Percentiles rank a stretch among this genome's conserved stretches.
These are phyloP conservation scores for Lasioglossum calceatum DNA, from an alignment of 2,888 invertebrate genomes.

Conservation along the genomic window DNA sequence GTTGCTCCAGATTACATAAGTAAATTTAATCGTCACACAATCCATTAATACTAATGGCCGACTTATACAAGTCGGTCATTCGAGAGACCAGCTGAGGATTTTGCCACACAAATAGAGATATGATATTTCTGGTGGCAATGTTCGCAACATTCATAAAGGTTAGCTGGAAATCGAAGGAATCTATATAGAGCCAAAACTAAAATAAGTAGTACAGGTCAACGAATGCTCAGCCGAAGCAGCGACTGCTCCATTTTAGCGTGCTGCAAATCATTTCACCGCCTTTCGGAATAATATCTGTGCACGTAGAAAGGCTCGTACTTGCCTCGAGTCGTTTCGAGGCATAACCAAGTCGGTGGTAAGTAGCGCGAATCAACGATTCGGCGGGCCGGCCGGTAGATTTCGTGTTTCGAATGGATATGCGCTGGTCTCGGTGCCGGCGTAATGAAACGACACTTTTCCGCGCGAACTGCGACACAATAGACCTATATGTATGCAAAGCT, in stretches of 20 bases:
- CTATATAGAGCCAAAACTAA: background rate
- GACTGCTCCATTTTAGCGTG: no score
- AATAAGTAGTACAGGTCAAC: background rate
- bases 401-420: background rate
- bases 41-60: background rate
- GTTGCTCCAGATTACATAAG: no score
- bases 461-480: background rate
- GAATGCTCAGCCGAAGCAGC: background rate
- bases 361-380: constrained; percentile 6
- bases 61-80: no score
- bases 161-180: background rate
- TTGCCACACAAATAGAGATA: background rate
- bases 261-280: background rate
- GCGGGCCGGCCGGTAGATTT: background rate
- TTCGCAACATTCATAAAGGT: background rate
- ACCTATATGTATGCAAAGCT: constrained; percentile 8
- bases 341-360: background rate
- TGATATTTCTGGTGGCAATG: background rate
- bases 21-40: background rate
- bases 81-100: background rate
- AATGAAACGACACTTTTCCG: constrained; percentile 11
- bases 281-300: background rate
- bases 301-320: background rate
- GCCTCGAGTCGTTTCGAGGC: no score
- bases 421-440: background rate